Percentiles rank a stretch among this genome's conserved stretches.
Conservation (phyloP, 2,888 invertebrate species). For the Anaspis maculata region DNA sequence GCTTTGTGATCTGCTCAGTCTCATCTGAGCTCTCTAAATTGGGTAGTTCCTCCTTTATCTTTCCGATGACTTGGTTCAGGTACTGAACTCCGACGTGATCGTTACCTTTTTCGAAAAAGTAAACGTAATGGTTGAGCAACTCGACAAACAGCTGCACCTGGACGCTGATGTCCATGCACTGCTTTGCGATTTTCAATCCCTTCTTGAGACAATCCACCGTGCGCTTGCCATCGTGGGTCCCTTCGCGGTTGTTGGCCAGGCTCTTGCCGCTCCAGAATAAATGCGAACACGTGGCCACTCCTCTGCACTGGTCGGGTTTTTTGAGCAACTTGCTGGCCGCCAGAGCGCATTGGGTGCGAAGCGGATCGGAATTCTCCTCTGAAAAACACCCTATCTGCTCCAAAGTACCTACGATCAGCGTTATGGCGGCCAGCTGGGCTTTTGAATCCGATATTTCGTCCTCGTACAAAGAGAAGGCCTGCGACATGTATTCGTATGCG, state of each 20-base stretch:
- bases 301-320: constrained; percentile 97
- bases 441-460: constrained; percentile 98
- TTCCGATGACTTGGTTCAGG: constrained; percentile 69
- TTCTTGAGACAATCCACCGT: constrained; percentile 94
- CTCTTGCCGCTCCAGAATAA: constrained; percentile 92
- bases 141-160: constrained; percentile 95
- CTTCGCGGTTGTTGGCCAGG: constrained; percentile 34
- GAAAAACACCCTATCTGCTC: constrained; percentile 92
- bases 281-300: constrained; percentile 88
- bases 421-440: constrained; percentile 92
- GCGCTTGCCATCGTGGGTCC: constrained; percentile 83
- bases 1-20: constrained; percentile 92
- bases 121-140: constrained; percentile 86
- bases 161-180: constrained; percentile 95
- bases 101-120: constrained; percentile 80
- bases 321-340: constrained; percentile 93
- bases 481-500: constrained; percentile 96
- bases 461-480: constrained; percentile 93
- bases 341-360: constrained; percentile 90
- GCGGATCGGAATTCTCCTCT: constrained; percentile 94
- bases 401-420: constrained; percentile 89
- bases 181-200: constrained; percentile 88
- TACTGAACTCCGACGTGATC: constrained; percentile 40
- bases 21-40: constrained; percentile 92
- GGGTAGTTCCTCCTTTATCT: constrained; percentile 88